Base-by-base conservation (phyloP, 2,888 invertebrate species). In the Synergus laeviventris region DNA sequence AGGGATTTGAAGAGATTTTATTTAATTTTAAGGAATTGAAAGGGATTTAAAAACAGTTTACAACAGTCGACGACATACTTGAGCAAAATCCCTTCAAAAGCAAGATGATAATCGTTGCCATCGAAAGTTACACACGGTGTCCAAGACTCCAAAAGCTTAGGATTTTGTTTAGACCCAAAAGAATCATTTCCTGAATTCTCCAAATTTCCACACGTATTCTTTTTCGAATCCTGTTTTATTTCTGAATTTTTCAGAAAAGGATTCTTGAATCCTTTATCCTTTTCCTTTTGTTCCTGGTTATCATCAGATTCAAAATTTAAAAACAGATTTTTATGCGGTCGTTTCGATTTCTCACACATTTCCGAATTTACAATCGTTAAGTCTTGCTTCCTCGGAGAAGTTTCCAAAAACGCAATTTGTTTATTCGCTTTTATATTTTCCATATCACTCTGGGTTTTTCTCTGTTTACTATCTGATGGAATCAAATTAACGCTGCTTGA, bases 11-110 rank as follows among this genome's bases (percentile, higher is more conserved):
- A 61, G 21, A 45, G 66, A 75, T 24, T 36, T 42, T 21, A 8
- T 74, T 39, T 59, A 66, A 38, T 12, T 31, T 31, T 31, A 31
- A 31, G 5, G 5, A 31, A 31, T 5, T 31, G 4, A 31, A 31
- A 7, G 31, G 5, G 5, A 31, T 31, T n/a, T n/a, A n/a, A n/a
- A n/a, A n/a, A n/a, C n/a, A n/a, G n/a, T n/a, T n/a, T n/a, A n/a
- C n/a, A n/a, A n/a, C n/a, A 12, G 18, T 70, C 16, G 3, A 39
- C n/a, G n/a, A 82, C 84, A 79, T 84, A 89, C 89, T 89, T 89
- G 5, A 89, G 61, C 49, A 90, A 82, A 76, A 84, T 87, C 60
- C 90, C 90, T 76, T 87, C 84, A 75, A 89, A 90, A 59, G 81
- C 77, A 75, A 90, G 84, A 56, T 80, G 77, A 39, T 80, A 85